Conservation (phyloP, 2,113 vertebrate species). For the Spilogale gracilis region DNA sequence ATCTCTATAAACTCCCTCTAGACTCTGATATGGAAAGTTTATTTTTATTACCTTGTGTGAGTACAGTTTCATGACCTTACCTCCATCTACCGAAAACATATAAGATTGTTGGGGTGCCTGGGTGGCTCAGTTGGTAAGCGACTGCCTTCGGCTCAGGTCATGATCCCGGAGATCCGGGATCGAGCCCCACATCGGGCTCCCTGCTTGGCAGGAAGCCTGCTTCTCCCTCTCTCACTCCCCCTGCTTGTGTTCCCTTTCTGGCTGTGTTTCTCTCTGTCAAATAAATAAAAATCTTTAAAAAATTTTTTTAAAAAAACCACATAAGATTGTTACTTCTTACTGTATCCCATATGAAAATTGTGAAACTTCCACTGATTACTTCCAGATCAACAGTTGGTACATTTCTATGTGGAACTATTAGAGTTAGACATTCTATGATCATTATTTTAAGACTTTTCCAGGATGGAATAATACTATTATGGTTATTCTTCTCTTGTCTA, state of each 20-base stretch:
- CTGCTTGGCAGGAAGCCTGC: too few species aligned
- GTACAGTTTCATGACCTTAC: neutral
- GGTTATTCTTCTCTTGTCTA: constrained; percentile 29
- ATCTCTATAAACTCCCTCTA: neutral
- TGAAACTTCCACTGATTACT: neutral
- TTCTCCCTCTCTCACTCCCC: too few species aligned
- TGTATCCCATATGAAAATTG: neutral
- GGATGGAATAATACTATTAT: neutral
- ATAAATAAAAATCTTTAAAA: too few species aligned
- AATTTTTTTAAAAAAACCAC: neutral
- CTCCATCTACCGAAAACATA: neutral
- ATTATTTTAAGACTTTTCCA: neutral
- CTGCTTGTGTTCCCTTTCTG: too few species aligned
- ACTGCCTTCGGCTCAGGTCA: too few species aligned
- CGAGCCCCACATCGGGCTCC: too few species aligned
- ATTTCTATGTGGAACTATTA: neutral
- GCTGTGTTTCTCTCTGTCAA: too few species aligned
- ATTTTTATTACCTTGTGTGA: neutral
- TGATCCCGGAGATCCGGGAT: too few species aligned
- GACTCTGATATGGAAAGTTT: neutral
- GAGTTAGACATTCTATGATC: neutral
- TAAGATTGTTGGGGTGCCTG: neutral
- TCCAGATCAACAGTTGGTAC: neutral
- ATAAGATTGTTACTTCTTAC: neutral
- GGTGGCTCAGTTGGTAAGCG: too few species aligned